Conservation (phyloP, 92 coral and sea anemone species). For the Palythoa grandiflora region DNA sequence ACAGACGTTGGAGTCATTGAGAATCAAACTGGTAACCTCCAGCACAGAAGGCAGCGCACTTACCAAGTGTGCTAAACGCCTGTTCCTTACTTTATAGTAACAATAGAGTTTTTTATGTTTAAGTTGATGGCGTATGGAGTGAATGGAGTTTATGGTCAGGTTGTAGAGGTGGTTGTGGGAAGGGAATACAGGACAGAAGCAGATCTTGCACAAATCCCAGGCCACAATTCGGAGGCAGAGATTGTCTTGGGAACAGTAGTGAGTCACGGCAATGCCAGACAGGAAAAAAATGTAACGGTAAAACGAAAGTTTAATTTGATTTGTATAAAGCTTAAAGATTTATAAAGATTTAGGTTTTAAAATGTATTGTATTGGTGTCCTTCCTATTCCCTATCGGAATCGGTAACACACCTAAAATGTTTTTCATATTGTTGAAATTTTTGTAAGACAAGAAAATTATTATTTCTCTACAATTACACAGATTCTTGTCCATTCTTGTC, state of each 20-base stretch:
- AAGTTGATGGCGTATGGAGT: constrained; percentile 8
- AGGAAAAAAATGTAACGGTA: background rate
- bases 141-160: background rate
- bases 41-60: too few relatives aligned
- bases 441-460: too few relatives aligned
- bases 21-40: too few relatives aligned
- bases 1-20: too few relatives aligned
- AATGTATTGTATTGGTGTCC: background rate
- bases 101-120: background rate
- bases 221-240: background rate
- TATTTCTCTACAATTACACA: too few relatives aligned
- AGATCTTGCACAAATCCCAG: background rate
- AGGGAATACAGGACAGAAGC: background rate
- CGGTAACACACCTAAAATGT: too few relatives aligned
- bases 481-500: too few relatives aligned
- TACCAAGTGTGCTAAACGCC: too few relatives aligned
- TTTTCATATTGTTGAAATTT: too few relatives aligned
- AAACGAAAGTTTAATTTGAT: background rate
- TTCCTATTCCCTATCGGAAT: background rate
- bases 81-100: too few relatives aligned
- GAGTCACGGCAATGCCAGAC: background rate
- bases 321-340: background rate
- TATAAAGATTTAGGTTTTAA: background rate
- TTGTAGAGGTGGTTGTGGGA: background rate
- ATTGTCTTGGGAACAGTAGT: background rate